Conservation (phyloP, 2,797 vertebrate genomes). For the Micropoecilia bifurca region DNA sequence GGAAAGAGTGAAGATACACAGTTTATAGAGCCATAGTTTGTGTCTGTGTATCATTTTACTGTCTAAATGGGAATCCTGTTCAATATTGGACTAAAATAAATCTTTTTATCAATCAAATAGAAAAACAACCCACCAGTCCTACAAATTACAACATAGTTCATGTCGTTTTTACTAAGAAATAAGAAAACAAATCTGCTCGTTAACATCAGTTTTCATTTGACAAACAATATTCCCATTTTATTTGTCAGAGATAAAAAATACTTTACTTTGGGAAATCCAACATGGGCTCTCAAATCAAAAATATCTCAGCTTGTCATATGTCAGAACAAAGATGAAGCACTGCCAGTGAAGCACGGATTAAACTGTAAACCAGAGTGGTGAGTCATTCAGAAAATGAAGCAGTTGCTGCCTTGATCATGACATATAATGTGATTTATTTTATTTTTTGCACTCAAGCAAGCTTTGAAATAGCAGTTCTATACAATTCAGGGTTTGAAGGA, state of each 20-base stretch:
- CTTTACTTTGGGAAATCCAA: not conserved
- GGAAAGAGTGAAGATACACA: slow-evolving; percentile 5
- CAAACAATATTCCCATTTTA: not conserved
- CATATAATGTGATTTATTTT: not conserved
- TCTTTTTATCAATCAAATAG: not conserved
- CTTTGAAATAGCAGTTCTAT: not conserved
- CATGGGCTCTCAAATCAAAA: not conserved
- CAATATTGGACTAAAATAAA: not conserved
- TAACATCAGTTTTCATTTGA: not conserved
- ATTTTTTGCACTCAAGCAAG: not conserved
- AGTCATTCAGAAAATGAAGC: not conserved
- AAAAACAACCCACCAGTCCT: not conserved
- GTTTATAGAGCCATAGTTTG: not conserved
- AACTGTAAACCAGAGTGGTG: not conserved
- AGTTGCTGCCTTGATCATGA: not conserved
- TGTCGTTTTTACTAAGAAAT: not conserved
- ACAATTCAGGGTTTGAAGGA: not conserved
- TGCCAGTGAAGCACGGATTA: not conserved
- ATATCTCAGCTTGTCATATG: not conserved
- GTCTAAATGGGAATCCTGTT: not conserved
- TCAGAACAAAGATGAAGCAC: not conserved
- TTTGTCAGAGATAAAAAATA: not conserved
- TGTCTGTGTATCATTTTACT: not conserved
- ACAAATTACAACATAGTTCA: not conserved
- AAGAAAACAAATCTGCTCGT: not conserved